phyloP scores from a whole-genome alignment of 2,888 invertebrate genomes.

The Ethmia dodecea region DNA sequence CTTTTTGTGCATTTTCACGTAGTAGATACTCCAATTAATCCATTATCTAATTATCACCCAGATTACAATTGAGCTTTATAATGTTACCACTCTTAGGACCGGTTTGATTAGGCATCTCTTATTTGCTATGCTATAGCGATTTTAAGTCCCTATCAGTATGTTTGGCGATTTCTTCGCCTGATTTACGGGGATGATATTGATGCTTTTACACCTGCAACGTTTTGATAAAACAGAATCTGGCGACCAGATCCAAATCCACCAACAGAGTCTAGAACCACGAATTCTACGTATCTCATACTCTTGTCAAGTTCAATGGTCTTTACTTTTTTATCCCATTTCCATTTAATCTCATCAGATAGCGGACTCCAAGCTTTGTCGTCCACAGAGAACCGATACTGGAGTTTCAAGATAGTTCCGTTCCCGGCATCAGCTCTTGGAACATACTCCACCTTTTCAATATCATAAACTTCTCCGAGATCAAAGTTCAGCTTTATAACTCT shows the following conservation, averaged over 20 bases:
- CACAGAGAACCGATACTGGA: conserved; percentile 16
- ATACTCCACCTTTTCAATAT: conserved; percentile 23
- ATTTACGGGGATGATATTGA: no score
- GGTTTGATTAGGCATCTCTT: no score
- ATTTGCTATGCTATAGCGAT: no score
- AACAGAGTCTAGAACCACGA: conserved; percentile 6
- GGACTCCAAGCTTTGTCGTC: conserved; percentile 16
- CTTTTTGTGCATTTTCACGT: no score
- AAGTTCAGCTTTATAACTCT: conserved; percentile 36
- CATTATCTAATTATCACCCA: no score
- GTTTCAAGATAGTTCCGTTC: conserved; percentile 18
- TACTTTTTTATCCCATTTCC: conserved; percentile 10
- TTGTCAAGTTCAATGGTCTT: conserved; percentile 9
- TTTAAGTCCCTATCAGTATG: no score
- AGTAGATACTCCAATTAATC: no score
- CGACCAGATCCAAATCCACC: conserved; percentile 13
- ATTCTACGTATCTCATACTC: conserved; percentile 11
- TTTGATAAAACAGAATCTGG: conserved; percentile 14
- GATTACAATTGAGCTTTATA: no score
- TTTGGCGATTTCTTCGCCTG: no score
- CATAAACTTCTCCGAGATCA: conserved; percentile 32
- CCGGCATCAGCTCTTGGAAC: conserved; percentile 17
- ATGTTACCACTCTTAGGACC: no score
- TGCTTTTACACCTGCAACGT: no score
- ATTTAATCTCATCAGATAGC: conserved; percentile 10